These are phyloP conservation scores for Apamea crenata DNA, from an alignment of 2,888 invertebrate species.

Conservation along the genomic window DNA sequence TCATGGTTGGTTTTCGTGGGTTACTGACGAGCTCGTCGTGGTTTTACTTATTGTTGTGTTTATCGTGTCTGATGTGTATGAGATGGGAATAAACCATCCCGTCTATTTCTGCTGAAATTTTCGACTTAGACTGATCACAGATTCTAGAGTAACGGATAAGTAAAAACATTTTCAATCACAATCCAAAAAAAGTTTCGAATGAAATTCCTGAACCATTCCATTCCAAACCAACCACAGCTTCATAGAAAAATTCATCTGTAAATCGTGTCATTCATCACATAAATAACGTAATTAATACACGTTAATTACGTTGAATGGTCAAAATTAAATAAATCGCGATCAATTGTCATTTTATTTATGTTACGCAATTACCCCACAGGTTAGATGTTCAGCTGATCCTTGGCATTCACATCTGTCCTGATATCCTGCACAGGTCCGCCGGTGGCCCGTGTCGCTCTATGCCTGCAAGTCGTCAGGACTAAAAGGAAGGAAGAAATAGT, in stretches of 20 bases:
- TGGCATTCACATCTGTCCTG: neutral
- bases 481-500: neutral
- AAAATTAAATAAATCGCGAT: neutral
- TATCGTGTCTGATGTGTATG: slow-evolving; percentile 9
- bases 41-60: neutral
- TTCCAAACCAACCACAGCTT: too few relatives aligned
- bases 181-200: neutral
- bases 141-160: neutral
- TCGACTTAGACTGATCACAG: neutral
- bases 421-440: neutral
- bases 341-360: neutral
- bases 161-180: neutral
- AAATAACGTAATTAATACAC: neutral
- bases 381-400: neutral
- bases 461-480: neutral
- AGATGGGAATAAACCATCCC: slow-evolving; percentile 15
- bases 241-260: neutral
- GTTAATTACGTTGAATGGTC: neutral
- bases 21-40: neutral
- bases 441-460: too few relatives aligned
- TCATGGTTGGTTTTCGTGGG: slow-evolving; percentile 18
- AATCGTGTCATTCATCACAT: too few relatives aligned
- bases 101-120: slow-evolving; percentile 21
- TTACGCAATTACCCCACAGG: neutral
- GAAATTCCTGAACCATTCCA: neutral